Evolutionary conservation across 2,113 vertebrate genomes (phyloP).

Genomic region (Engraulis encrasicolus): DNA sequence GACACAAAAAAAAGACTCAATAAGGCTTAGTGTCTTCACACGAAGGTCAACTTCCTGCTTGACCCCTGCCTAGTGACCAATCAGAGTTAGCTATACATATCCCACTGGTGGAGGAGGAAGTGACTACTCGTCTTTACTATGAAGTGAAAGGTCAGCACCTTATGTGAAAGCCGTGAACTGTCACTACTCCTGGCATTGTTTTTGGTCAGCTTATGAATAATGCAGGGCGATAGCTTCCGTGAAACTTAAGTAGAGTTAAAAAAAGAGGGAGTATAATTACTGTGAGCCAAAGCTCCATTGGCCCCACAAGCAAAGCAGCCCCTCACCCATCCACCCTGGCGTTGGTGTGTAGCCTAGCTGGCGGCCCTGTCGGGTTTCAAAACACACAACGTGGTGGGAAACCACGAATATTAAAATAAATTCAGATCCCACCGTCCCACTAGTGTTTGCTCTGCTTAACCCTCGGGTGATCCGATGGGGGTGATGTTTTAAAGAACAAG

Average conservation of each 20-base stretch:
- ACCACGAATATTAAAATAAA: not conserved
- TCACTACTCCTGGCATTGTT: not conserved
- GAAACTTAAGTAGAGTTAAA: not conserved
- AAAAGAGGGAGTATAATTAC: not conserved
- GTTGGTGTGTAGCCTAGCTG: no score
- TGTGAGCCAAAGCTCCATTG: not conserved
- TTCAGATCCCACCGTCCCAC: not conserved
- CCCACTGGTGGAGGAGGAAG: not conserved
- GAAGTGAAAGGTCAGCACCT: not conserved
- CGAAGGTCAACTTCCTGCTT: not conserved
- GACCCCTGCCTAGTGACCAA: not conserved
- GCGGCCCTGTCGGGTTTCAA: not conserved
- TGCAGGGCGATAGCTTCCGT: not conserved
- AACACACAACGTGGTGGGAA: not conserved
- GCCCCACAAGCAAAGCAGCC: no score
- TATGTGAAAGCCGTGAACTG: not conserved
- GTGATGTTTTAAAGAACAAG: not conserved
- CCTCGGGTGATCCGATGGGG: not conserved
- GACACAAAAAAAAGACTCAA: no score
- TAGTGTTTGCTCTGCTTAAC: not conserved
- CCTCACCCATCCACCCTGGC: not conserved
- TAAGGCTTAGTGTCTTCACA: not conserved
- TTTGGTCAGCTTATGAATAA: not conserved
- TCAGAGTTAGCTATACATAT: no score
- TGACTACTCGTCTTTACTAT: not conserved